phyloP scores from a whole-genome alignment of 2,797 vertebrate genomes.

The Spinibarbus caldwelli region DNA sequence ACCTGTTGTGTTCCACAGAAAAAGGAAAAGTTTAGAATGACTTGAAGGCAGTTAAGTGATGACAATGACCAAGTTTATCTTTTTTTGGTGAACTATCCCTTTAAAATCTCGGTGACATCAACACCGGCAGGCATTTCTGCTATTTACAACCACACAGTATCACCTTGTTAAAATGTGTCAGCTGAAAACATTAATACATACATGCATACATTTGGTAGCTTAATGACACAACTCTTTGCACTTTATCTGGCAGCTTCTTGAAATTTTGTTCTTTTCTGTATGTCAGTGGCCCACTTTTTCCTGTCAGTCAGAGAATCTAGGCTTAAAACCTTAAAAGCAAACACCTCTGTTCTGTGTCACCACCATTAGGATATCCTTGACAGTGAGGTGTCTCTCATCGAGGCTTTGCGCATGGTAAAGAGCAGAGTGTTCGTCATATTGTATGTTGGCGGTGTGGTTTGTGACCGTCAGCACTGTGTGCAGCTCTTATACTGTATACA shows the following conservation, averaged over 20 bases:
- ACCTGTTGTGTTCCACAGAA: neutral
- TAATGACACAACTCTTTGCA: neutral
- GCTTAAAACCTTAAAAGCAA: slow-evolving; percentile 39
- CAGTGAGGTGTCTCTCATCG: slow-evolving; percentile 68
- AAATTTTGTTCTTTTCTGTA: neutral
- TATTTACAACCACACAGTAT: neutral
- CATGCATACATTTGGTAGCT: neutral
- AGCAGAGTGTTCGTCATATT: slow-evolving; percentile 48
- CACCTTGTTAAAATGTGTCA: neutral
- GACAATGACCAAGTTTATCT: neutral
- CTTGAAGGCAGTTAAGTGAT: neutral
- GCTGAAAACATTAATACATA: neutral
- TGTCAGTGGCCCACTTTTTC: slow-evolving; percentile 4
- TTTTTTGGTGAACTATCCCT: neutral
- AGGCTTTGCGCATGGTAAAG: slow-evolving; percentile 75
- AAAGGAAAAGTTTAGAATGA: neutral
- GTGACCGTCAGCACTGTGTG: slow-evolving; percentile 53
- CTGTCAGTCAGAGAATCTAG: neutral
- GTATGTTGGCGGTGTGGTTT: slow-evolving; percentile 47
- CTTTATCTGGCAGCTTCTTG: neutral
- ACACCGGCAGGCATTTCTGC: no score
- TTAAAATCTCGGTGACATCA: neutral
- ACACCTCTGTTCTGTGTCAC: slow-evolving; percentile 60
- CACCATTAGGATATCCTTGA: slow-evolving; percentile 70
- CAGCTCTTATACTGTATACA: slow-evolving; percentile 43